These are phyloP conservation scores for Tylochromis polylepis DNA, from an alignment of 2,113 vertebrate genomes.

Conservation along the genomic window DNA sequence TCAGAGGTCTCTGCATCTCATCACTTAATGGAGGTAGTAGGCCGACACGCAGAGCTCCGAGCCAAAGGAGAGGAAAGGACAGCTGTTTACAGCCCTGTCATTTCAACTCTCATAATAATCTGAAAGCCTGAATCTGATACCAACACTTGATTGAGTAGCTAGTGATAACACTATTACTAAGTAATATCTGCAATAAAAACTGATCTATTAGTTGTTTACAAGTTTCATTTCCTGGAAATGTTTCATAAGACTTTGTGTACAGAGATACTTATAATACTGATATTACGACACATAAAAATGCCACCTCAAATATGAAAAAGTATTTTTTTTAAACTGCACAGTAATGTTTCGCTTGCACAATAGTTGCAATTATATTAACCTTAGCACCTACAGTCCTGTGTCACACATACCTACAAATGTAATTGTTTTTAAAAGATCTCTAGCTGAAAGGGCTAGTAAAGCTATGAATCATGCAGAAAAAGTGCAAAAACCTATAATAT, in stretches of 20 bases:
- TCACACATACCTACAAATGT: neutral
- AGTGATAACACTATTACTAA: neutral
- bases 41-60: slow-evolving; percentile 28
- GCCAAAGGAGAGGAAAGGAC: slow-evolving; percentile 36
- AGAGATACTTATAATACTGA: neutral
- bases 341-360: neutral
- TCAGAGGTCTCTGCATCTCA: slow-evolving; percentile 72
- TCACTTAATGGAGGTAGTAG: slow-evolving; percentile 63
- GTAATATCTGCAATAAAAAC: neutral
- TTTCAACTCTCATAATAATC: neutral
- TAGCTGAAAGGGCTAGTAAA: neutral
- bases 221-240: neutral
- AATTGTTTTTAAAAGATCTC: neutral
- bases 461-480: neutral
- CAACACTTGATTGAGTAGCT: neutral
- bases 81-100: slow-evolving; percentile 29
- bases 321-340: too few species aligned
- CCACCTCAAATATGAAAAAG: neutral
- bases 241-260: neutral
- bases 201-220: neutral
- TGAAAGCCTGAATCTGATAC: neutral
- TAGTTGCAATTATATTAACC: neutral
- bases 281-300: neutral
- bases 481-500: neutral
- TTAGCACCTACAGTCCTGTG: neutral